Percentiles rank a stretch among this genome's conserved stretches.
Evolutionary conservation across 2,113 vertebrate species (phyloP).

Genomic region (Hoplias malabaricus): DNA sequence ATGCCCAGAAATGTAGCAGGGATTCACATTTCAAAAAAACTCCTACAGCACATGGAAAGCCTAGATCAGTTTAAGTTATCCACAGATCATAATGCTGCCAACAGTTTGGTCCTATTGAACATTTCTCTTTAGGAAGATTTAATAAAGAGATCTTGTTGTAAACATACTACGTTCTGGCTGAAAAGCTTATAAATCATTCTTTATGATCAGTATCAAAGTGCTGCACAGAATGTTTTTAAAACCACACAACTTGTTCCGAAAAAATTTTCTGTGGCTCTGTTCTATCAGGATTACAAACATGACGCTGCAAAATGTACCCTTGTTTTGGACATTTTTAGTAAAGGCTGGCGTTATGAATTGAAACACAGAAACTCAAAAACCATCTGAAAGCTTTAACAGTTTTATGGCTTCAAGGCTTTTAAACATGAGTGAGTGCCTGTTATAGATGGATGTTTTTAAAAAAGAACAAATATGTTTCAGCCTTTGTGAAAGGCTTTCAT

Average conservation of each 20-base stretch:
- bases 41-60: not conserved
- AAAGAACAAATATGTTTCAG: no score
- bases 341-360: no score
- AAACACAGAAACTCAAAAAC: no score
- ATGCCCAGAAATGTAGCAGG: not conserved
- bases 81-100: not conserved
- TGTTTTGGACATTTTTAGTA: no score
- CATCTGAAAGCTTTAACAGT: no score
- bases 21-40: not conserved
- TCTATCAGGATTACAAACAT: not conserved
- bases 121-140: not conserved
- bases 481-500: no score
- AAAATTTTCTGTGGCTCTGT: not conserved
- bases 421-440: no score
- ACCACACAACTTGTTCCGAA: not conserved
- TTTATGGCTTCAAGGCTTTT: no score
- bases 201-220: not conserved
- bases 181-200: not conserved
- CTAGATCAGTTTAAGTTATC: not conserved
- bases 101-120: not conserved
- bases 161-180: not conserved
- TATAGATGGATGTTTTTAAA: no score
- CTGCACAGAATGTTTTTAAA: not conserved
- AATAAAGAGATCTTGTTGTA: not conserved
- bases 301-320: not conserved